Percentiles rank a stretch among this genome's conserved stretches.
Conservation (phyloP, 1,140 invertebrate species). For the Pseudomyrmex dendroicus region DNA sequence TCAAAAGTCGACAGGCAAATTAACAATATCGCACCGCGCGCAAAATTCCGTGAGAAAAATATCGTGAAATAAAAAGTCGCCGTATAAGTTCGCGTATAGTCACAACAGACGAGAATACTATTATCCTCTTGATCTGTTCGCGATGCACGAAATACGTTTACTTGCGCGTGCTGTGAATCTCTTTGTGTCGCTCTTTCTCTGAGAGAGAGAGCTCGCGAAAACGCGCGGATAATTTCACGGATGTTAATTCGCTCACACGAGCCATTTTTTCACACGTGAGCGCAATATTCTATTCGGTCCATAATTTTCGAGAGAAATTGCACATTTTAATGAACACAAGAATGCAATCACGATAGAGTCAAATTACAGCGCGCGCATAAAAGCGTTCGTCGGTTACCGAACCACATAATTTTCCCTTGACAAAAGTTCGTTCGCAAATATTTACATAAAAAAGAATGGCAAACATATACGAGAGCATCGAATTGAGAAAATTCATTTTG, state of each 20-base stretch:
- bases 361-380: constrained; percentile 15
- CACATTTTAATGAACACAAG: constrained; percentile 36
- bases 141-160: too few species aligned
- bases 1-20: not conserved
- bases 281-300: constrained; percentile 17
- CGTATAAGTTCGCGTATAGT: too few species aligned
- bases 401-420: constrained; percentile 50
- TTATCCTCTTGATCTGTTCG: too few species aligned
- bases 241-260: not conserved
- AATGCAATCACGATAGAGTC: constrained; percentile 34
- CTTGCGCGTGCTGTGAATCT: too few species aligned
- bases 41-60: not conserved
- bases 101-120: too few species aligned
- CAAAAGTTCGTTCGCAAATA: constrained; percentile 33
- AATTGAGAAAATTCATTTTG: constrained; percentile 34
- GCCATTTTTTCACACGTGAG: not conserved
- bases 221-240: not conserved
- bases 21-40: not conserved
- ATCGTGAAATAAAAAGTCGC: not conserved
- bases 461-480: not conserved
- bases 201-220: not conserved
- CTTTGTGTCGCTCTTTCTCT: too few species aligned
- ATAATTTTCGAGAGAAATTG: constrained; percentile 33
- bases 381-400: constrained; percentile 37
- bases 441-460: constrained; percentile 34